phyloP scores from a whole-genome alignment of 2,797 vertebrate genomes.

The Glossophaga mutica region DNA sequence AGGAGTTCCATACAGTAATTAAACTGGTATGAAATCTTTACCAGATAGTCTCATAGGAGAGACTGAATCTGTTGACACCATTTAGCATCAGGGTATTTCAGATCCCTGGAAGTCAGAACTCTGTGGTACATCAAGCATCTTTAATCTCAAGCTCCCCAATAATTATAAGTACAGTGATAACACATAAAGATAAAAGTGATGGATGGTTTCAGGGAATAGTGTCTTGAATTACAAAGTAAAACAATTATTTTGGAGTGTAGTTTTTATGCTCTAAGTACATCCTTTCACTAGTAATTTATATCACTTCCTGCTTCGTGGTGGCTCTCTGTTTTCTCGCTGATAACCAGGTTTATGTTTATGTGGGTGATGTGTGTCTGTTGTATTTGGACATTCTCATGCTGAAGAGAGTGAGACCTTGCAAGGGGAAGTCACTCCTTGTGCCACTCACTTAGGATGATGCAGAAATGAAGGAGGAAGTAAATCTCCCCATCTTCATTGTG shows the following conservation, averaged over 20 bases:
- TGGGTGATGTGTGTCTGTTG: not conserved
- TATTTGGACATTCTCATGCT: not conserved
- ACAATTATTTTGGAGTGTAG: not conserved
- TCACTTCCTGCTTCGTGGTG: not conserved
- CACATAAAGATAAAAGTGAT: not conserved
- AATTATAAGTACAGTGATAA: not conserved
- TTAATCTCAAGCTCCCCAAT: not conserved
- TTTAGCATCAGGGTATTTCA: not conserved
- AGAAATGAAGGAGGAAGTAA: too few relatives aligned
- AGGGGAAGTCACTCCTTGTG: not conserved
- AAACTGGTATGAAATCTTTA: not conserved
- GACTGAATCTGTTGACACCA: not conserved
- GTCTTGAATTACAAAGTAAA: not conserved
- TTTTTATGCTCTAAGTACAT: not conserved
- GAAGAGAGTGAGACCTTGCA: not conserved
- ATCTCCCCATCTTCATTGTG: not conserved
- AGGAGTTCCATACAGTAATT: not conserved
- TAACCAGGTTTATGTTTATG: not conserved
- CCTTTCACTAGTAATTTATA: not conserved
- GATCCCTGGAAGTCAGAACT: not conserved
- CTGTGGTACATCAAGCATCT: not conserved
- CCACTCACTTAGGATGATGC: not conserved
- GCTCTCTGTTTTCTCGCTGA: not conserved
- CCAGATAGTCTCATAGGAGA: not conserved
- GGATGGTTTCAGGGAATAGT: not conserved